phyloP scores from a whole-genome alignment of 2,888 invertebrate genomes.

The Caenorhabditis japonica region DNA sequence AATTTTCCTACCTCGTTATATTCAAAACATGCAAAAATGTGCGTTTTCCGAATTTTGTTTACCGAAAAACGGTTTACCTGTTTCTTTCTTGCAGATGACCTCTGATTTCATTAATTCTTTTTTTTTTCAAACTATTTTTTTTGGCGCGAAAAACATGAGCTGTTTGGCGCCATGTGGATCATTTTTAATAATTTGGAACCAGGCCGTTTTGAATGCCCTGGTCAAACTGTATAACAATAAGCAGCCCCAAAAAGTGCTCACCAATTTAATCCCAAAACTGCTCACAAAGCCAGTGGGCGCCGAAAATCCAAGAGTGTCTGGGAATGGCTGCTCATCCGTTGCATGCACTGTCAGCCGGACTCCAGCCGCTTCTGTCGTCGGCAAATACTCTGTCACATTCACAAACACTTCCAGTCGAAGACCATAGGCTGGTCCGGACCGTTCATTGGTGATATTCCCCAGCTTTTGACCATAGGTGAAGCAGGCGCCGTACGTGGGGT shows the following conservation, averaged over 20 bases:
- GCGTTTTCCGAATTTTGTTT: too few species aligned
- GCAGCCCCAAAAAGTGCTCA: conserved; percentile 22
- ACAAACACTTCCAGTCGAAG: conserved; percentile 75
- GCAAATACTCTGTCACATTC: conserved; percentile 74
- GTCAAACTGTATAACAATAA: background rate
- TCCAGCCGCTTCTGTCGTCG: conserved; percentile 76
- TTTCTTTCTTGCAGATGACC: too few species aligned
- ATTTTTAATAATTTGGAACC: too few species aligned
- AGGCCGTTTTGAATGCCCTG: too few species aligned
- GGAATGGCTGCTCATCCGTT: conserved; percentile 72
- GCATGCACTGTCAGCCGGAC: conserved; percentile 74
- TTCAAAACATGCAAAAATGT: too few species aligned
- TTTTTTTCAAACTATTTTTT: too few species aligned
- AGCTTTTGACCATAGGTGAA: conserved; percentile 73
- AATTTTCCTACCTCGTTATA: too few species aligned
- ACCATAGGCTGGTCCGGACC: conserved; percentile 76
- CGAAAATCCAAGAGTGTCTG: conserved; percentile 75
- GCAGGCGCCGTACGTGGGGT: conserved; percentile 77
- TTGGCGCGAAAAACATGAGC: too few species aligned
- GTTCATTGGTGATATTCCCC: conserved; percentile 68
- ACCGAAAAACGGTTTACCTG: too few species aligned
- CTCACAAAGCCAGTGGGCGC: conserved; percentile 76
- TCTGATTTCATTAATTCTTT: too few species aligned
- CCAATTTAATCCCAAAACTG: conserved; percentile 75
- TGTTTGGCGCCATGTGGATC: too few species aligned